Conservation (phyloP, 2,113 vertebrate genomes). For the Andinoacara biseriatus region DNA sequence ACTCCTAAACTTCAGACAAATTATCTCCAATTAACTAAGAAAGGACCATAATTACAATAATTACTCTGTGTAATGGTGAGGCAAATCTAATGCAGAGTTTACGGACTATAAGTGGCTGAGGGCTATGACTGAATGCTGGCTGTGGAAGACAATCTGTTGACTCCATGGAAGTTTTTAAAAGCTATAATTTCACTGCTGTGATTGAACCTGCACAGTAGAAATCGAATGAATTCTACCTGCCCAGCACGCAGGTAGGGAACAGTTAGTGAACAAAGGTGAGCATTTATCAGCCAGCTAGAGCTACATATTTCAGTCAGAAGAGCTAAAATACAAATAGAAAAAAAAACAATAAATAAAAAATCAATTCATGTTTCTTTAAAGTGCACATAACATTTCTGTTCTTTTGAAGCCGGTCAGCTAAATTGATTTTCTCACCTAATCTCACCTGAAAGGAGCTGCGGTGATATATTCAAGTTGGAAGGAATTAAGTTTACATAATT, state of each 20-base stretch:
- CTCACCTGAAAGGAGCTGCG: too few relatives aligned
- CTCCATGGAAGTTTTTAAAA: background rate
- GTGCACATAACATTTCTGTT: background rate
- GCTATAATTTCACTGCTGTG: background rate
- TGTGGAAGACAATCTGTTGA: background rate
- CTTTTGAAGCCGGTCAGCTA: background rate
- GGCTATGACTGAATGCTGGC: background rate
- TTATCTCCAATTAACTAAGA: background rate
- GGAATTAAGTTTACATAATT: too few relatives aligned
- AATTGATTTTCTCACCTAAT: too few relatives aligned
- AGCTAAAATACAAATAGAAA: background rate
- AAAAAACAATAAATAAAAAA: background rate
- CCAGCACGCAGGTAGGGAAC: background rate
- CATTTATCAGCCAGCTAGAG: background rate
- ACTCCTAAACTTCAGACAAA: background rate
- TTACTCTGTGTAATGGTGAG: slow-evolving; percentile 15
- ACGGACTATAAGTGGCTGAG: slow-evolving; percentile 9
- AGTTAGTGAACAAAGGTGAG: background rate
- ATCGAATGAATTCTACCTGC: background rate
- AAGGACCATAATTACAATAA: slow-evolving; percentile 9
- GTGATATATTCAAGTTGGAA: too few relatives aligned
- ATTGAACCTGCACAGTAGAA: background rate
- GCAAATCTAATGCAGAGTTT: slow-evolving; percentile 33
- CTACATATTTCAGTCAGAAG: background rate
- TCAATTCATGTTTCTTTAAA: background rate